These are phyloP conservation scores for Tragelaphus oryx DNA, from an alignment of 2,797 vertebrate genomes.

Conservation along the genomic window DNA sequence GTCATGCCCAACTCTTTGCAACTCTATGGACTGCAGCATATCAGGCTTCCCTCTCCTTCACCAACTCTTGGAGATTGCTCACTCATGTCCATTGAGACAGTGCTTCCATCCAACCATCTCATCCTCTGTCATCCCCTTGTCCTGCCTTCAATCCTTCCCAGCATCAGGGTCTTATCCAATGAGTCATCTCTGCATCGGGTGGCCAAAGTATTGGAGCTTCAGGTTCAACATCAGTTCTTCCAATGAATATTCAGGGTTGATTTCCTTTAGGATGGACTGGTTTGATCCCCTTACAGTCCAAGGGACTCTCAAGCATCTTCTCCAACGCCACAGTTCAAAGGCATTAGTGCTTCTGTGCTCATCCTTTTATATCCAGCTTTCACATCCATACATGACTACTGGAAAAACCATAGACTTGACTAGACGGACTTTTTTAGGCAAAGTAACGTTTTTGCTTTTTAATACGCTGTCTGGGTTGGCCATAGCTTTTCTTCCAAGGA, in stretches of 20 bases:
- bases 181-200: accelerated
- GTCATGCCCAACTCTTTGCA: neutral
- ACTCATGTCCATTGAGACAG: neutral
- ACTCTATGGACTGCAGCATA: neutral
- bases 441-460: neutral
- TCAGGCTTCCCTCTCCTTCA: neutral
- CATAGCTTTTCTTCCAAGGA: neutral
- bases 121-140: neutral
- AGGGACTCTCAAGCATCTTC: neutral
- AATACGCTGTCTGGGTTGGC: neutral
- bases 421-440: neutral
- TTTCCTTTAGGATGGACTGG: neutral
- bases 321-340: neutral
- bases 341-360: neutral
- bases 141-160: neutral
- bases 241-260: neutral
- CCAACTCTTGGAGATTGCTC: neutral
- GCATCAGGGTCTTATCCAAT: neutral
- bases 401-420: neutral
- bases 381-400: neutral
- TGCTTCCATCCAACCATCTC: neutral
- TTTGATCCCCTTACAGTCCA: neutral
- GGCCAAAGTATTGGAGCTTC: neutral
- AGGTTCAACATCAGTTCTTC: neutral
- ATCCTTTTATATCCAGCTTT: neutral